Base-by-base conservation (phyloP, 2,888 invertebrate species). In the Dichetophora obliterata region DNA sequence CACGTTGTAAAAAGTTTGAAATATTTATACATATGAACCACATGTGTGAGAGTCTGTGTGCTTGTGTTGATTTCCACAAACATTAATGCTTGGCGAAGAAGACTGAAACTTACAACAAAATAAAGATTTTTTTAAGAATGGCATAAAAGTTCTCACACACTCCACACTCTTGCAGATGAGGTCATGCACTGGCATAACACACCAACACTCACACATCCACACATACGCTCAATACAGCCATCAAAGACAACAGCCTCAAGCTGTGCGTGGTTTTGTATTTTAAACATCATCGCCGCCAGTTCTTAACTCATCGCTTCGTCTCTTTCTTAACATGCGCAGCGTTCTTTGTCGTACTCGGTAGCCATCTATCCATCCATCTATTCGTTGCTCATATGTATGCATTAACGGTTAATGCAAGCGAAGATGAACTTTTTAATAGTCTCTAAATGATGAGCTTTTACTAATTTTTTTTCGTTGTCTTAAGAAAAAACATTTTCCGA, bases 371-470 rank as follows among this genome's bases (percentile, higher is more conserved):
- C n/a, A 37, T 43, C 72, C 59, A 48, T 72, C 48, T 14, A 61
- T 43, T n/a, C 48, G 27, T 61, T 24, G 61, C 24, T 61, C 14
- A 27, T 27, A 16, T 59, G 59, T n/a, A 48, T 48, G 75, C 75
- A 75, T 75, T 69, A 75, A 70, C 75, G 63, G 70, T 57, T 69
- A 69, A 70, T 75, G 69, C 63, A 61, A 5, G 48, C 27, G 61
- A 43, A 70, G 61, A 75, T 75, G 61, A 75, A 75, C 75, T 75
- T 70, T 75, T 75, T 75, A 68, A 61, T 70, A 70, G 61, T 52
- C 66, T 70, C 54, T 70, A 75, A 75, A 75, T 75, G 59, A 54
- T 61, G 61, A 48, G 59, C 61, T 59, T 48, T 24, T 52, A 66
- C 22, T 66, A 14, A 8, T 72, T 9, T 31, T 50, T 27, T n/a